These are phyloP conservation scores for Graphium colonna DNA, from an alignment of 2,888 invertebrate species.

Conservation along the genomic window DNA sequence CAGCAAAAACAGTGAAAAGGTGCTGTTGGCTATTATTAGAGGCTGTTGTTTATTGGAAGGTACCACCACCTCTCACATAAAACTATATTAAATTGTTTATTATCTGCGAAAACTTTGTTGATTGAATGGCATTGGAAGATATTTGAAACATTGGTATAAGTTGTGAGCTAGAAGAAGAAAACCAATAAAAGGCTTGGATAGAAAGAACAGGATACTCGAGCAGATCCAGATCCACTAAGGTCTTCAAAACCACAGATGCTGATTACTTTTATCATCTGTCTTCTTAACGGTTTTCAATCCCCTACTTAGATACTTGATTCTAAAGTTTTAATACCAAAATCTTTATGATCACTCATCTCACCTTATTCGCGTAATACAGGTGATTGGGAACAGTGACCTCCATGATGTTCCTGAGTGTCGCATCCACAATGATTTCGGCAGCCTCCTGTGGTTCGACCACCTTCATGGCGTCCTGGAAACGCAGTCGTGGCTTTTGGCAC, in stretches of 20 bases:
- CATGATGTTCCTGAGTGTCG: conserved; percentile 81
- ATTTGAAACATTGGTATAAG: too few relatives aligned
- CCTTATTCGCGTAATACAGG: conserved; percentile 74
- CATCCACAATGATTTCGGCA: conserved; percentile 82
- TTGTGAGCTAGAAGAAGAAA: neutral
- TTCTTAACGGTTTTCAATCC: neutral
- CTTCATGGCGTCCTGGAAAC: conserved; percentile 82
- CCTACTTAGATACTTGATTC: too few relatives aligned
- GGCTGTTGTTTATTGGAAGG: too few relatives aligned
- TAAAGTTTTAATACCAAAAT: neutral
- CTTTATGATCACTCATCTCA: conserved; percentile 38
- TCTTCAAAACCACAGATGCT: neutral
- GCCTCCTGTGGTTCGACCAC: conserved; percentile 81
- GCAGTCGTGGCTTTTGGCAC: conserved; percentile 85
- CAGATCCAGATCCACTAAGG: neutral
- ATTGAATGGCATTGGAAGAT: too few relatives aligned
- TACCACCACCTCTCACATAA: too few relatives aligned
- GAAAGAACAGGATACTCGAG: neutral
- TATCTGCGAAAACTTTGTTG: too few relatives aligned
- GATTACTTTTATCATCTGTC: neutral
- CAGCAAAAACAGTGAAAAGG: too few relatives aligned
- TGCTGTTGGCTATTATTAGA: too few relatives aligned
- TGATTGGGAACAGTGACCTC: conserved; percentile 82
- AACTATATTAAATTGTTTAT: too few relatives aligned
- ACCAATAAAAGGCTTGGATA: neutral